Conservation (phyloP, 1,140 invertebrate genomes). For the Nebria ingens region DNA sequence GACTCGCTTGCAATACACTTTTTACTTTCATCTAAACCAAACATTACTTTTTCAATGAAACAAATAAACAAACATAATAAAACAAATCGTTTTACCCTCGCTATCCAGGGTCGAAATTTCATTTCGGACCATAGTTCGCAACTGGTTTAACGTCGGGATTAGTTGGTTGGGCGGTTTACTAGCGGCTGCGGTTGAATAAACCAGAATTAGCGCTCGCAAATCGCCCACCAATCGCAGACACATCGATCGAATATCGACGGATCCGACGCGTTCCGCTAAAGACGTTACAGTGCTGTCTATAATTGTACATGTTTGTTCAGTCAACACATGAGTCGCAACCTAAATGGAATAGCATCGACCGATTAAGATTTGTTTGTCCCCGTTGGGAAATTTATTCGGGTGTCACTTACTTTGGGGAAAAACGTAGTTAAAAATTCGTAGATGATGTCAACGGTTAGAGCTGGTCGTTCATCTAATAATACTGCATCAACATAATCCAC, state of each 20-base stretch:
- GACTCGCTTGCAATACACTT: conserved; percentile 6
- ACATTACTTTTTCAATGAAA: conserved; percentile 5
- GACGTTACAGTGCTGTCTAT: conserved; percentile 45
- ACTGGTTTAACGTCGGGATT: conserved; percentile 24
- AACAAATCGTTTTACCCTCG: conserved; percentile 11
- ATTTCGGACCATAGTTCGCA: conserved; percentile 20
- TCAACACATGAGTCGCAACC: conserved; percentile 46
- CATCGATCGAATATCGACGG: conserved; percentile 37
- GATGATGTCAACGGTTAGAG: conserved; percentile 63
- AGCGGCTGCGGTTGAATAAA: conserved; percentile 37
- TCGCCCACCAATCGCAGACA: conserved; percentile 44
- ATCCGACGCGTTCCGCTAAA: conserved; percentile 40
- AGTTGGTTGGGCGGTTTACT: conserved; percentile 25
- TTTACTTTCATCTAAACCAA: conserved; percentile 6
- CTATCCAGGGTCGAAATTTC: conserved; percentile 20
- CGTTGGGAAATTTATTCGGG: conserved; percentile 6
- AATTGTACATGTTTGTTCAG: conserved; percentile 46
- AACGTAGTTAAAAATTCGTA: conserved; percentile 73
- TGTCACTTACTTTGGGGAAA: conserved; percentile 59
- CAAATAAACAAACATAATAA: conserved; percentile 11
- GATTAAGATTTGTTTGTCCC: conserved; percentile 11
- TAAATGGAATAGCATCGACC: conserved; percentile 23
- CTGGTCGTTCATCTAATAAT: conserved; percentile 66
- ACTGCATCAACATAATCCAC: conserved; percentile 76
- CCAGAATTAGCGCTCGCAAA: conserved; percentile 41